Base-by-base conservation (phyloP, 1,140 invertebrate genomes). In the Coboldia fuscipes region DNA sequence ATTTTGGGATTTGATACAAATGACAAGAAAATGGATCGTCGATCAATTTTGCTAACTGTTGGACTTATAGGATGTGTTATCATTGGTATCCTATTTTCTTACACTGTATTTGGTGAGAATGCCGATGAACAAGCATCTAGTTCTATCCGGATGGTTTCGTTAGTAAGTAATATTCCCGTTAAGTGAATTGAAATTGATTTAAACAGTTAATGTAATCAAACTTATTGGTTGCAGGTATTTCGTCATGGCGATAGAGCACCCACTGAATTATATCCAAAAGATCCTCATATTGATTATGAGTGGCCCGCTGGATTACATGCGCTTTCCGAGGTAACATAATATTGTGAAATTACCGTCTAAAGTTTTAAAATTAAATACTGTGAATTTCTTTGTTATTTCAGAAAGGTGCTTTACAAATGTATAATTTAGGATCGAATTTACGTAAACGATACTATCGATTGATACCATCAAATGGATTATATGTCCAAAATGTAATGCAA, bases 331-430 rank as follows among this genome's bases (percentile, higher is more conserved):
- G 48, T 35, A 13, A 32, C 32, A 10, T 20, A 26, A 35, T 35
- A 17, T 6, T 22, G 32, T 31, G 13, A 29, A 30, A 19, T 18
- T 32, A 16, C 7, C 9, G 4, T 10, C 20, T 3, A 20, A 8
- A 12, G 34, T 18, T 4, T 21, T 35, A 12, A n/a, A n/a, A n/a
- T 16, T n/a, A 34, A 26, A 16, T 13, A 28, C 13, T 16, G 21
- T 8, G 3, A 22, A 34, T 22, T 6, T 30, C 28, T 6, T 34
- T 22, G 19, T 27, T 22, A 20, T 30, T 61, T 41, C 47, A 89
- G 82, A 62, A 61, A 46, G 84, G 84, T 6, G 84, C 79, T 58
- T 45, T 63, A 7, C 72, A 83, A 50, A 60, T 83, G 26, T 84
- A 74, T 51, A 61, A 66, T 20, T 48, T 86, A n/a, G 84, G 84